Conservation (phyloP, 2,113 vertebrate species). For the Rhynchomys soricoides region DNA sequence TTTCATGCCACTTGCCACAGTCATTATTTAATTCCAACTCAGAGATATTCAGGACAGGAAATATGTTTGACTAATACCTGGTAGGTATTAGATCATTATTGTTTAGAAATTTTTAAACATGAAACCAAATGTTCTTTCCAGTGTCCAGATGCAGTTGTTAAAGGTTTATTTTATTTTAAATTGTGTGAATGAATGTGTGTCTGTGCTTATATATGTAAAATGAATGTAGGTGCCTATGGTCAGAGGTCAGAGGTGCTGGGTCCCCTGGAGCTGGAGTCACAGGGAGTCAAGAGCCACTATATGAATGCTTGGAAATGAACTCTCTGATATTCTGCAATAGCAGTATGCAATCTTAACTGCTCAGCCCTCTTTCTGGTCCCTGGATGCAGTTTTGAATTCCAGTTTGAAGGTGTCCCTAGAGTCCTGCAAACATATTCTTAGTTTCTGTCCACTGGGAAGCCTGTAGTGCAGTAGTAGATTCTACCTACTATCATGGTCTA, state of each 20-base stretch:
- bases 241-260: neutral
- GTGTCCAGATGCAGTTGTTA: neutral
- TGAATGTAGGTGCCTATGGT: neutral
- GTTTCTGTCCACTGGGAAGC: neutral
- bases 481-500: neutral
- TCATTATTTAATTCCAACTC: neutral
- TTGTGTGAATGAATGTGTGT: neutral
- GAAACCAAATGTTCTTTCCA: neutral
- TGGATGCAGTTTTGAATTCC: neutral
- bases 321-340: neutral
- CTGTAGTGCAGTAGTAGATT: too few species aligned
- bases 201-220: neutral
- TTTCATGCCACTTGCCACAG: neutral
- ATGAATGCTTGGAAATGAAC: neutral
- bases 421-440: neutral
- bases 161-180: neutral
- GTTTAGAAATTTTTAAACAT: slow-evolving; percentile 21
- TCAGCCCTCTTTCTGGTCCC: neutral
- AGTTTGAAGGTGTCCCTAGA: neutral
- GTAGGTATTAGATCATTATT: neutral
- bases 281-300: neutral
- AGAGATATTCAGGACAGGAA: neutral
- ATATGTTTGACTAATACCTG: neutral
- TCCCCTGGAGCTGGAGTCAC: neutral
- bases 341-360: neutral